Conservation (phyloP, 2,888 invertebrate species). For the Drosophila gaucha region DNA sequence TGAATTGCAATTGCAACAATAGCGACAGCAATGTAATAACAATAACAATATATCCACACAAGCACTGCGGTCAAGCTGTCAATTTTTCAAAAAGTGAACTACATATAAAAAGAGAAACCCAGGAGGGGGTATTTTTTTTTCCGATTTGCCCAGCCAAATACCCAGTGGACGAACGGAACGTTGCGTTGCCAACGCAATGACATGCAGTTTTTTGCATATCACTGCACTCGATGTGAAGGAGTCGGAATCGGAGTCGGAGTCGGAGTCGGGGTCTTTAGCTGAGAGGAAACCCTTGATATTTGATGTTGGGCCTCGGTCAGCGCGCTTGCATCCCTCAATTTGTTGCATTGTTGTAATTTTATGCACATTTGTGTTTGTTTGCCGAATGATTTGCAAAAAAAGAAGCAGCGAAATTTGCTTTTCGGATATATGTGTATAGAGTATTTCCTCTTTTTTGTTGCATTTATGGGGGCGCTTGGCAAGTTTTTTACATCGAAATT, state of each 20-base stretch:
- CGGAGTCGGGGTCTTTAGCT: not conserved
- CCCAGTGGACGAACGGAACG: constrained; percentile 24
- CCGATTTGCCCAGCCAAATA: constrained; percentile 1
- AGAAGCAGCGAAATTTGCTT: constrained; percentile 73
- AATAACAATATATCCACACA: constrained; percentile 74
- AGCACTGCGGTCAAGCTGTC: constrained; percentile 82
- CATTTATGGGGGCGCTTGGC: constrained; percentile 32
- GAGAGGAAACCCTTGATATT: constrained; percentile 52
- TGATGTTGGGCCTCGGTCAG: constrained; percentile 32
- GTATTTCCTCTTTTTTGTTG: constrained; percentile 17
- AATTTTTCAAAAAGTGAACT: constrained; percentile 76
- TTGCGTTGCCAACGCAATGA: constrained; percentile 74
- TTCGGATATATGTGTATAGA: constrained; percentile 57
- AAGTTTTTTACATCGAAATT: constrained; percentile 71
- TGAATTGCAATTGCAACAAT: constrained; percentile 77
- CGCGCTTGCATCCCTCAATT: constrained; percentile 73
- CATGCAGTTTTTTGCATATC: constrained; percentile 79
- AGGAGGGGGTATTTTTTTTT: constrained; percentile 19
- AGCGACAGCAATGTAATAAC: constrained; percentile 59
- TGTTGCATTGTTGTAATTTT: constrained; percentile 78
- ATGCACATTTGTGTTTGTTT: constrained; percentile 80
- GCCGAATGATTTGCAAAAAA: constrained; percentile 74
- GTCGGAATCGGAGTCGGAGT: too few relatives aligned
- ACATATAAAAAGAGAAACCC: constrained; percentile 63
- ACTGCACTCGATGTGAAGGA: constrained; percentile 56